Percentiles rank a stretch among this genome's conserved stretches.
phyloP scores from a whole-genome alignment of 2,888 invertebrate genomes.

The Idaea aversata region DNA sequence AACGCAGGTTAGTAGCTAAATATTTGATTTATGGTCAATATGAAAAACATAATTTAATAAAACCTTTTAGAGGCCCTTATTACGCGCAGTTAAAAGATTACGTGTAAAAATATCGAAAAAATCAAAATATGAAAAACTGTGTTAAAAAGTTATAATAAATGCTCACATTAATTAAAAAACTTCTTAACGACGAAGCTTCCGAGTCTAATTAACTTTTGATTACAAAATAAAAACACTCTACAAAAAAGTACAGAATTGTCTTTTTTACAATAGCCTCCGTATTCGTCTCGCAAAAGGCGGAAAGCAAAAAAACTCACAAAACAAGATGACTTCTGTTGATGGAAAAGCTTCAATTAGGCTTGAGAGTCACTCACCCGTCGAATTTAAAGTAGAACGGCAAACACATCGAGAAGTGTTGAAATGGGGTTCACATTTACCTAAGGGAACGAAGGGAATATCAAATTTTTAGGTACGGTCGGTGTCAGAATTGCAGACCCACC shows the following conservation, averaged over 20 bases:
- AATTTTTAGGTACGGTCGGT: neutral
- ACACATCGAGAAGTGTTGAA: neutral
- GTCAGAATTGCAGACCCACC: neutral
- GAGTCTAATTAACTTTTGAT: neutral
- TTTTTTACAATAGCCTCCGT: neutral
- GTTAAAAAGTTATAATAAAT: neutral
- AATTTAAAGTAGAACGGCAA: neutral
- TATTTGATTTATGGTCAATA: too few species aligned
- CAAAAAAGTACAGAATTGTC: neutral
- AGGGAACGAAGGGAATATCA: neutral
- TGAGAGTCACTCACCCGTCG: neutral
- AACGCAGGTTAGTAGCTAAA: too few species aligned
- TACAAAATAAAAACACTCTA: neutral
- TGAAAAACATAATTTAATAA: too few species aligned
- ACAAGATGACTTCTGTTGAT: slow-evolving; percentile 9
- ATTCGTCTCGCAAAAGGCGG: slow-evolving; percentile 2
- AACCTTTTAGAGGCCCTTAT: too few species aligned
- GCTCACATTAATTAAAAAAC: neutral
- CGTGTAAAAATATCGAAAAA: neutral
- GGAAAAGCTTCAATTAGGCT: slow-evolving; percentile 5
- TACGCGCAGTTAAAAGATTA: neutral
- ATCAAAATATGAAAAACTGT: neutral
- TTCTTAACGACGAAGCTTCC: neutral
- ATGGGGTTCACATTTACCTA: neutral
- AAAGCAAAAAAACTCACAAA: neutral